These are phyloP conservation scores for Girardia tigrina DNA, from an alignment of 2,888 invertebrate species.

Conservation along the genomic window DNA sequence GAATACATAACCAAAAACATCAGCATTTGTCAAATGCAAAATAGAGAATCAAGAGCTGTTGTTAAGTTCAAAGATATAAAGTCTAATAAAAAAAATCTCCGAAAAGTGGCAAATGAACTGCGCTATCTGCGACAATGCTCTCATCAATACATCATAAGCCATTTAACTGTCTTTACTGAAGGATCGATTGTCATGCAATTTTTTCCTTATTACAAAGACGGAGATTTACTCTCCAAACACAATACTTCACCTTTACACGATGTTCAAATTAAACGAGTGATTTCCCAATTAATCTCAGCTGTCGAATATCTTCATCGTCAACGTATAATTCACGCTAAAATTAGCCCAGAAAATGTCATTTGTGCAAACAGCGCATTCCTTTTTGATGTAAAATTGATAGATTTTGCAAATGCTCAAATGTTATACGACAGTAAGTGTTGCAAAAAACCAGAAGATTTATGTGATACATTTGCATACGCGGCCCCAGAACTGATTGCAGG, in stretches of 20 bases:
- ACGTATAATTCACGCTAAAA: not conserved
- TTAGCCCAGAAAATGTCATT: slow-evolving; percentile 8
- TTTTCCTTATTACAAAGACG: not conserved
- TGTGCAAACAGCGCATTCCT: not conserved
- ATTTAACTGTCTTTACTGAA: not conserved
- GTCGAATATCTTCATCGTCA: not conserved
- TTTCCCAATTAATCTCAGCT: not conserved
- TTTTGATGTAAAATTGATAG: not conserved
- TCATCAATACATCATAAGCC: not conserved
- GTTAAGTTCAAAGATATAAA: not conserved
- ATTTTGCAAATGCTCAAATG: not conserved
- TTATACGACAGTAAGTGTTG: not conserved
- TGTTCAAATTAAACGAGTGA: not conserved
- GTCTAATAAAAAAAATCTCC: not conserved
- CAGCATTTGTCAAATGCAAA: not conserved
- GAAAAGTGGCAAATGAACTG: not conserved
- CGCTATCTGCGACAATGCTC: not conserved
- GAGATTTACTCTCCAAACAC: not conserved
- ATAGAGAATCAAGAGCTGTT: not conserved
- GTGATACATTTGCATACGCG: not conserved
- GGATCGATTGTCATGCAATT: slow-evolving; percentile 4
- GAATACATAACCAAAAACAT: not conserved
- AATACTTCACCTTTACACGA: not conserved
- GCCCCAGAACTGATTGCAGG: not conserved
- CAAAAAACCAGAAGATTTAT: too few relatives aligned